Conservation (phyloP, 1,140 invertebrate species). For the Dendroctonus valens region DNA sequence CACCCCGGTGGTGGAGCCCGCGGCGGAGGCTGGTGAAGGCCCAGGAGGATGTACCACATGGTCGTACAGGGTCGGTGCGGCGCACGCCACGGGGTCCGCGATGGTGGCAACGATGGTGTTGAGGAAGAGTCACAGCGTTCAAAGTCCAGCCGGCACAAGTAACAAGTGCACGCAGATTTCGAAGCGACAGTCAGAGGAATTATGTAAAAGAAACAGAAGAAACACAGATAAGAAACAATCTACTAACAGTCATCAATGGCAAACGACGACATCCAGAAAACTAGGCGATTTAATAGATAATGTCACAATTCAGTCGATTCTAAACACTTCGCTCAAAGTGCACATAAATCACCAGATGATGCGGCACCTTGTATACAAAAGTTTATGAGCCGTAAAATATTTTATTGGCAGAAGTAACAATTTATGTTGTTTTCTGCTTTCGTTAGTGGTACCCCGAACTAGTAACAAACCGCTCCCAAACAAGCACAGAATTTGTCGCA, state of each 20-base stretch:
- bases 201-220: conserved; percentile 42
- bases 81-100: conserved; percentile 76
- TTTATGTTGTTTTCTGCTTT: conserved; percentile 22
- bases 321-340: conserved; percentile 34
- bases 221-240: conserved; percentile 34
- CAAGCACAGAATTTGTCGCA: conserved; percentile 1
- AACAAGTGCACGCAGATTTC: neutral
- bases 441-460: conserved; percentile 7
- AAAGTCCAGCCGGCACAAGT: conserved; percentile 16
- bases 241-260: conserved; percentile 28
- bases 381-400: conserved; percentile 46
- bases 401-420: conserved; percentile 46
- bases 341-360: conserved; percentile 41
- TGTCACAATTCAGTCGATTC: neutral
- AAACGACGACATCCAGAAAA: conserved; percentile 14
- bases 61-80: conserved; percentile 73
- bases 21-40: conserved; percentile 74
- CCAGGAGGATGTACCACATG: conserved; percentile 69
- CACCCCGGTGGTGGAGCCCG: conserved; percentile 74
- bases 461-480: conserved; percentile 15
- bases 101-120: conserved; percentile 65
- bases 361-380: conserved; percentile 40
- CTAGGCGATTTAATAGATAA: too few species aligned
- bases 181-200: conserved; percentile 14
- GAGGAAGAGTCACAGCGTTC: conserved; percentile 45